Evolutionary conservation across 2,797 vertebrate genomes (phyloP).

Genomic region (Chloroceryle amazona): DNA sequence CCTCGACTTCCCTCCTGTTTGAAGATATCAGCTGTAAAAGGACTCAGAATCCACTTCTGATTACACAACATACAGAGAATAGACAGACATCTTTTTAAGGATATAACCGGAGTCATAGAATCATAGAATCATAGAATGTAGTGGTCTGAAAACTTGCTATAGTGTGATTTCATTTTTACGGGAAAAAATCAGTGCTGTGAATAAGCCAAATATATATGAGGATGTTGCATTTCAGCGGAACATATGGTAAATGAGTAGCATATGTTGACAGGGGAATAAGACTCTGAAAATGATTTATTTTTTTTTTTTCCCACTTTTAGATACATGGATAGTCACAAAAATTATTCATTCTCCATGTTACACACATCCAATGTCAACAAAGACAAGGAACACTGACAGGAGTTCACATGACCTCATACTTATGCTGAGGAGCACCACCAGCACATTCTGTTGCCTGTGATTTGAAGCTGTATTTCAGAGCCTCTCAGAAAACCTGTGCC

Average conservation of each 20-base stretch:
- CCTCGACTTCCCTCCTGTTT: neutral
- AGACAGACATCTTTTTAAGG: neutral
- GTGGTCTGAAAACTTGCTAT: neutral
- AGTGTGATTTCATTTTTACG: neutral
- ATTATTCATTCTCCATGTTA: neutral
- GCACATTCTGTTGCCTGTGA: neutral
- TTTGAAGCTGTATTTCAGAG: constrained; percentile 22
- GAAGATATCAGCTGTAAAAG: neutral
- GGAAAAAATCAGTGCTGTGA: neutral
- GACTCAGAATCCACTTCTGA: neutral
- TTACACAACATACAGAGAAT: neutral
- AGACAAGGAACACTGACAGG: neutral
- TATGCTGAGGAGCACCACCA: neutral
- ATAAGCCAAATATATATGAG: neutral
- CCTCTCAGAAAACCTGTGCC: neutral
- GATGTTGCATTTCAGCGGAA: neutral
- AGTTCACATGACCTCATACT: neutral
- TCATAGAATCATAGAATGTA: neutral
- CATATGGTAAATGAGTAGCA: neutral
- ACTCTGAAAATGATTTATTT: neutral
- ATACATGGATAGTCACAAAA: neutral
- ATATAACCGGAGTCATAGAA: neutral
- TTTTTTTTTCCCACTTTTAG: neutral
- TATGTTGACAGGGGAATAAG: neutral
- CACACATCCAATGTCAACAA: neutral